Base-by-base conservation (phyloP, 92 coral and sea anemone genomes). In the Ricordea florida region DNA sequence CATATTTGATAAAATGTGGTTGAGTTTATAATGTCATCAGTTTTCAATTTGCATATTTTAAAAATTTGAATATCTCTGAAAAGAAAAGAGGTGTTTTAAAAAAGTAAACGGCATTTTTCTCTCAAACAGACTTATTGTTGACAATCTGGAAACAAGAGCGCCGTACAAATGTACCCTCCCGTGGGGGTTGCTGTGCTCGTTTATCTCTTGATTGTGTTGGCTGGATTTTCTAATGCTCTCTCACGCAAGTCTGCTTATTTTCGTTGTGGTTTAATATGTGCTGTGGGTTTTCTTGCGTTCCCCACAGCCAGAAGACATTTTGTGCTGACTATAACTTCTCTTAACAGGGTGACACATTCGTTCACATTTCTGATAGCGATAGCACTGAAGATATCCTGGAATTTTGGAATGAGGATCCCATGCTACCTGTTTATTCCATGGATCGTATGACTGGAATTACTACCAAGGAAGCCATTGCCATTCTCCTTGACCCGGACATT, bases 331-430 rank as follows among this genome's bases (percentile, higher is more conserved):
- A n/a, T n/a, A n/a, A n/a, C 14, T 57, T 57, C 43, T 57, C 63
- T 57, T 57, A 16, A 57, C 63, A 57, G 63, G 63, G 20, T 57
- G 43, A 31, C 63, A 57, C 42, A n/a, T 31, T 31, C 63, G 61
- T 20, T 56, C 20, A 56, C 32, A 10, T 56, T 56, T 32, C 63
- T 31, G 63, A 57, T 0, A 23, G 64, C 34, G 64, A 58, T 16
- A 56, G 78, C 62, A 37, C 17, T 24, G 53, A 41, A 55, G 58
- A 66, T 37, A 17, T 38, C 16, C 21, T 28, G 14, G 67, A 57
- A 36, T 56, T 55, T 13, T 71, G 57, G 78, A 71, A 53, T 20
- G 78, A 71, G 27, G 78, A 71, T 56, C 66, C 78, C 18, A 71
- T 56, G 67, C 78, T 71, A 27, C 57, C 78, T n/a, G 25, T 74